A percentile compares a stretch with the other conserved stretches of the same genome.
phyloP scores from a whole-genome alignment of 2,113 vertebrate genomes.

The Asarcornis scutulata region DNA sequence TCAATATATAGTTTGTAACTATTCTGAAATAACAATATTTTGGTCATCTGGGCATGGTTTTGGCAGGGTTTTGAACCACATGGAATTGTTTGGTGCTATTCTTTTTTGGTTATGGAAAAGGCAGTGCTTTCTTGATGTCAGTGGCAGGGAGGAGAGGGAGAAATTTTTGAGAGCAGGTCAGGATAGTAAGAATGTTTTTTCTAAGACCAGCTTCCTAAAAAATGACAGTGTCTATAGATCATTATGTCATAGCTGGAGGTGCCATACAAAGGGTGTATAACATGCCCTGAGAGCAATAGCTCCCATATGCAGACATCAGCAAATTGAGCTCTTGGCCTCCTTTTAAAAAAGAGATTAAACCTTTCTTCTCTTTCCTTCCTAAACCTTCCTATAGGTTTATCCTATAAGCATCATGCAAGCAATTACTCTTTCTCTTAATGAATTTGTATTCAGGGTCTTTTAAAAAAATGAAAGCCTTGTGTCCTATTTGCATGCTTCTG shows the following conservation, averaged over 20 bases:
- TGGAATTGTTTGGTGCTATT: not conserved
- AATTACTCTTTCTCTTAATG: not conserved
- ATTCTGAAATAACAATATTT: not conserved
- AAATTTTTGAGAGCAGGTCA: not conserved
- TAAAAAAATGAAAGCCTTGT: not conserved
- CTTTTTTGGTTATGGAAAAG: not conserved
- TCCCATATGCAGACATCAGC: not conserved
- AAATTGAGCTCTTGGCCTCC: accelerated
- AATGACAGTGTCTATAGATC: not conserved
- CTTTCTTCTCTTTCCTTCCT: not conserved
- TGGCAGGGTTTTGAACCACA: not conserved
- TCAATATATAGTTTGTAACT: not conserved
- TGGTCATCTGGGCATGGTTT: not conserved
- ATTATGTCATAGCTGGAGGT: not conserved
- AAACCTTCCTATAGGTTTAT: not conserved
- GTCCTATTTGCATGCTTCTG: not conserved
- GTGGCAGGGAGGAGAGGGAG: accelerated
- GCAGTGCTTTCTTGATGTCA: not conserved
- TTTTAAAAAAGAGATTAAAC: not conserved
- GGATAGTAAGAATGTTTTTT: not conserved
- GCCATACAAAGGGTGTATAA: not conserved
- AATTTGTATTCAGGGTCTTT: not conserved
- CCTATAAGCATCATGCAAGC: not conserved
- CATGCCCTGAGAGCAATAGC: not conserved
- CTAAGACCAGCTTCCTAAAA: not conserved